Evolutionary conservation across 2,113 vertebrate genomes (phyloP), one percentile per base, ranked within the genome.

Genomic region (Polypterus bichir): DNA sequence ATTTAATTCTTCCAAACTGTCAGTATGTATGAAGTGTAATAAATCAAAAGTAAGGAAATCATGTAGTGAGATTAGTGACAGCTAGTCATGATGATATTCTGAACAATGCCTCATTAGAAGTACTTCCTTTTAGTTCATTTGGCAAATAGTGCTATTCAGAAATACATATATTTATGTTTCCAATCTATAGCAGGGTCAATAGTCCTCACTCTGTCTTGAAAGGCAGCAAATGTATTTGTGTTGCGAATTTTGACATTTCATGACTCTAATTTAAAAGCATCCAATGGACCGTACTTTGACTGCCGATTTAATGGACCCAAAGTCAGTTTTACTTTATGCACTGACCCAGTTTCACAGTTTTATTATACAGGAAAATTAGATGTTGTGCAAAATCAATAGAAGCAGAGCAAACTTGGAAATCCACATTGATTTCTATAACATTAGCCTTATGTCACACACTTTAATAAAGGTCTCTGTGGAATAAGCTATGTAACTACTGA

Each of bases 401-500:
- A 64, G 51, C 59, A 64, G 64, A 62, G 69, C 63, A 71, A 59
- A 70, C 56, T 64, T 47, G 64, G 65, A 71, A 73, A 72, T 73
- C 59, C 64, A 64, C 64, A 77, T 75, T 63, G 70, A 78, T 75
- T 53, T 60, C 44, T 46, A 56, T 53, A 54, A 66, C 66, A 75
- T 73, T 66, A 70, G 57, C 58, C 73, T 72, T 75, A 80, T 71
- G 74, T 74, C 72, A 76, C 53, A 67, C 64, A 62, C 44, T 74
- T 74, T 52, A 10, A 27, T 68, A 72, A 78, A 71, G 69, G 70
- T 76, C 61, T 71, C 51, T 63, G 51, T 59, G 63, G 59, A 68
- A 67, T 48, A 44, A 60, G 55, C 4, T 27, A 27, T 27, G 27
- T 27, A 27, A 27, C 27, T 27, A 27, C 27, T 27, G 27, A 27